phyloP scores from a whole-genome alignment of 2,113 vertebrate species.

The Gopherus evgoodei region DNA sequence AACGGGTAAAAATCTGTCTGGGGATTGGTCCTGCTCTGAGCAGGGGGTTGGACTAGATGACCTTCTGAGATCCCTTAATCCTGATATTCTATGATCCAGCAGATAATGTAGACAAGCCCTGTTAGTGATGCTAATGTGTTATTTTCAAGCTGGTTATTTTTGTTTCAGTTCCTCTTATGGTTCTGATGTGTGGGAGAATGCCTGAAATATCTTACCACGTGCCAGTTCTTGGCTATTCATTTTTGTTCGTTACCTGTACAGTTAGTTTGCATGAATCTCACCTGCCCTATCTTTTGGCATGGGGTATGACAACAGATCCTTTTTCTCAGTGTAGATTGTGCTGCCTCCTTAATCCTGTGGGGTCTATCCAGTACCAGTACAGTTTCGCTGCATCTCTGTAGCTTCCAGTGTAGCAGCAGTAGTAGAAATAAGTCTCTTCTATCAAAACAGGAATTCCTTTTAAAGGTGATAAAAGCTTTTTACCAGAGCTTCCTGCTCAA shows the following conservation, averaged over 20 bases:
- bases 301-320: not conserved
- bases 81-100: too few relatives aligned
- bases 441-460: not conserved
- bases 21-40: too few relatives aligned
- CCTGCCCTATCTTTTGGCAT: not conserved
- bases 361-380: not conserved
- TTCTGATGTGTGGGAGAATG: not conserved
- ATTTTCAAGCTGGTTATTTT: not conserved
- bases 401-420: not conserved
- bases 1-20: too few relatives aligned
- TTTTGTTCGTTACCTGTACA: not conserved
- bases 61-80: too few relatives aligned
- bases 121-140: not conserved
- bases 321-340: not conserved
- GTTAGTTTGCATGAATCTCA: not conserved
- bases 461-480: not conserved
- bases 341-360: not conserved
- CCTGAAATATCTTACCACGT: not conserved
- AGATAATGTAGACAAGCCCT: too few relatives aligned
- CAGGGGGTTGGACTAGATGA: too few relatives aligned
- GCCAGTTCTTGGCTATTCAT: not conserved
- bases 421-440: not conserved
- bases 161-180: not conserved
- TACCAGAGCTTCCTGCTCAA: not conserved
- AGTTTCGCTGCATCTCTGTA: too few relatives aligned